These are phyloP conservation scores for Hipparchia sbordonii DNA, from an alignment of 2,888 invertebrate species.

Conservation along the genomic window DNA sequence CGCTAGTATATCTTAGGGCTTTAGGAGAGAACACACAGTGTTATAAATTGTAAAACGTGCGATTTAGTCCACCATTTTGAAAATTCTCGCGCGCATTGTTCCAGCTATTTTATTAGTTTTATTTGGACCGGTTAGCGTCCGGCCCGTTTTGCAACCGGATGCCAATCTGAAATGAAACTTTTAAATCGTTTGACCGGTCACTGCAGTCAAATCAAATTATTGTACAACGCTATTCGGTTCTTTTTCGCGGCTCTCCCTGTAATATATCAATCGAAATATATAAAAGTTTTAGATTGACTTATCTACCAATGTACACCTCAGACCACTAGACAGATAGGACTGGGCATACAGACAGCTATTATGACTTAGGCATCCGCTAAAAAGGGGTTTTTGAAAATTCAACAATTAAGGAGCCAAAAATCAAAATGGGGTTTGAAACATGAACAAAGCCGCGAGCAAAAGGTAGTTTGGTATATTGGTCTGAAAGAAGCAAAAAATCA, in stretches of 20 bases:
- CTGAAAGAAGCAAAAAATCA: no score
- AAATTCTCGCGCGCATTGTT: constrained; percentile 21
- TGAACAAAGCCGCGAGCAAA: no score
- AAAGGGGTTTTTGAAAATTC: no score
- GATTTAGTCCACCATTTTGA: constrained; percentile 37
- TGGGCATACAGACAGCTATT: no score
- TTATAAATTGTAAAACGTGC: constrained; percentile 29
- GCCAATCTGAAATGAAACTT: constrained; percentile 10
- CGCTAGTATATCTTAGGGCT: background rate
- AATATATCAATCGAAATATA: no score
- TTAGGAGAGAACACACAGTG: constrained; percentile 4
- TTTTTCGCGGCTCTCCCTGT: background rate
- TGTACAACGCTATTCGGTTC: background rate
- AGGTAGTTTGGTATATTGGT: no score
- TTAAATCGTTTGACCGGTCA: constrained; percentile 1
- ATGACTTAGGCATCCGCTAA: no score
- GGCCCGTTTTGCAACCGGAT: constrained; percentile 9
- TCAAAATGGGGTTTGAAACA: no score
- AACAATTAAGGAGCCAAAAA: no score
- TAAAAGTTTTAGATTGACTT: no score
- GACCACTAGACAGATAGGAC: no score
- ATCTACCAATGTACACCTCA: no score
- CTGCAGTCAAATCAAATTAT: constrained; percentile 8
- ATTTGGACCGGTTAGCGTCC: constrained; percentile 19
- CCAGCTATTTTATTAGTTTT: constrained; percentile 19